These are phyloP conservation scores for Ciconia maguari DNA, from an alignment of 2,113 vertebrate species.

Conservation along the genomic window DNA sequence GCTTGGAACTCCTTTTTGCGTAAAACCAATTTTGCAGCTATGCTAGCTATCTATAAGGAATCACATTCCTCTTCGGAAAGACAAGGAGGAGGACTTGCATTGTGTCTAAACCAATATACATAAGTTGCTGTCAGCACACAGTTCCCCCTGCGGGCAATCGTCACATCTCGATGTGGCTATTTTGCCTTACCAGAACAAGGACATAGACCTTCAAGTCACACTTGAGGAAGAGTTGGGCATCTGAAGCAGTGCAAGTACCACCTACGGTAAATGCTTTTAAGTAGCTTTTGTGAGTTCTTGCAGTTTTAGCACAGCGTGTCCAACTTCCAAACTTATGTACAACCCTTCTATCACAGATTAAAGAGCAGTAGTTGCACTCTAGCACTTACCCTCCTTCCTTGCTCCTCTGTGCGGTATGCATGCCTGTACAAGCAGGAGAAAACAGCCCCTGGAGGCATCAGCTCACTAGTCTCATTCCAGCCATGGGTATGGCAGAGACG, in stretches of 20 bases:
- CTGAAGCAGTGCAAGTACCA: not conserved
- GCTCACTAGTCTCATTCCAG: conserved; percentile 95
- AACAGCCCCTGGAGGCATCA: conserved; percentile 90
- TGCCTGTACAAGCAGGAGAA: conserved; percentile 97
- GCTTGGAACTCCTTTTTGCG: not conserved
- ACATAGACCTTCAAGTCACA: too few species aligned
- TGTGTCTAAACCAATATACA: rapidly evolving
- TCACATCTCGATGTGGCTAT: not conserved
- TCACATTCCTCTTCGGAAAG: not conserved
- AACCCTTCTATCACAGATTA: not conserved
- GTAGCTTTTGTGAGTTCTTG: not conserved
- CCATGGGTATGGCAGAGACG: conserved; percentile 92
- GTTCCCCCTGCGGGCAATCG: rapidly evolving
- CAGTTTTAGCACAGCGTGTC: rapidly evolving
- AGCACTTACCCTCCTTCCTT: conserved; percentile 85
- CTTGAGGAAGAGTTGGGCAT: not conserved
- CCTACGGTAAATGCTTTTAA: rapidly evolving
- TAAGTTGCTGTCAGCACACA: not conserved
- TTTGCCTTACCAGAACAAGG: not conserved
- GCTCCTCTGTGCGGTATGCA: conserved; percentile 92
- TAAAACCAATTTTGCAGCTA: not conserved
- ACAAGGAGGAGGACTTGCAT: not conserved
- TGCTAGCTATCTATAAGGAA: not conserved
- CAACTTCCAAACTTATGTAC: not conserved
- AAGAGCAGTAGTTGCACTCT: not conserved